Percentiles rank a stretch among this genome's conserved stretches.
Evolutionary conservation across 2,113 vertebrate species (phyloP).

Genomic region (Lampris incognitus): DNA sequence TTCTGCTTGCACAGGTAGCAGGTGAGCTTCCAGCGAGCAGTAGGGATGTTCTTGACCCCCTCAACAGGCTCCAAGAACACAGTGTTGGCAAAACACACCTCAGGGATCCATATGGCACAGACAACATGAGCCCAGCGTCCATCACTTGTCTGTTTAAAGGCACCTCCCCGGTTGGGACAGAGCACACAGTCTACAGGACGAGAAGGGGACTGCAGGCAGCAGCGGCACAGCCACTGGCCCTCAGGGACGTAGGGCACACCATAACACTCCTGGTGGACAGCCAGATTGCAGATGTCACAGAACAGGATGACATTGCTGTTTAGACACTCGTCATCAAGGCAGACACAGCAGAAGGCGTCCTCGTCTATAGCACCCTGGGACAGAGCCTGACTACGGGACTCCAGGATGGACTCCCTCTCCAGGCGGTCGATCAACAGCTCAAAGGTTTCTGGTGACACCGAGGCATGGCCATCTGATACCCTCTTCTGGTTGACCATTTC

Average conservation of each 20-base stretch:
- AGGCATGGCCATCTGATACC: constrained; percentile 87
- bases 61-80: constrained; percentile 98
- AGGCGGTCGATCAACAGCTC: constrained; percentile 94
- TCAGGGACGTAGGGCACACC: constrained; percentile 97
- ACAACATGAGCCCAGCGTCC: constrained; percentile 97
- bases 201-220: constrained; percentile 95
- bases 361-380: constrained; percentile 92
- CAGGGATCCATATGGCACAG: constrained; percentile 99
- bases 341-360: constrained; percentile 97
- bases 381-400: constrained; percentile 89
- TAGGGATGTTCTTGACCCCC: constrained; percentile 93
- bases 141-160: constrained; percentile 98
- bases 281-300: constrained; percentile 98
- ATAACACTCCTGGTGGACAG: constrained; percentile 98
- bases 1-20: constrained; percentile 98
- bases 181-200: constrained; percentile 96
- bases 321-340: constrained; percentile 97
- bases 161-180: constrained; percentile 96
- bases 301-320: constrained; percentile 99
- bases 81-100: constrained; percentile 98
- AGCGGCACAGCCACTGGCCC: constrained; percentile 98
- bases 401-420: constrained; percentile 94
- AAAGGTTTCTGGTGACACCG: constrained; percentile 90
- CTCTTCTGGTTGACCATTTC: constrained; percentile 97
- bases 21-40: constrained; percentile 96